A percentile compares a stretch with the other conserved stretches of the same genome.
These are phyloP conservation scores for Petrocephalus schoutedeni DNA, from an alignment of 2,797 vertebrate genomes.

Conservation along the genomic window DNA sequence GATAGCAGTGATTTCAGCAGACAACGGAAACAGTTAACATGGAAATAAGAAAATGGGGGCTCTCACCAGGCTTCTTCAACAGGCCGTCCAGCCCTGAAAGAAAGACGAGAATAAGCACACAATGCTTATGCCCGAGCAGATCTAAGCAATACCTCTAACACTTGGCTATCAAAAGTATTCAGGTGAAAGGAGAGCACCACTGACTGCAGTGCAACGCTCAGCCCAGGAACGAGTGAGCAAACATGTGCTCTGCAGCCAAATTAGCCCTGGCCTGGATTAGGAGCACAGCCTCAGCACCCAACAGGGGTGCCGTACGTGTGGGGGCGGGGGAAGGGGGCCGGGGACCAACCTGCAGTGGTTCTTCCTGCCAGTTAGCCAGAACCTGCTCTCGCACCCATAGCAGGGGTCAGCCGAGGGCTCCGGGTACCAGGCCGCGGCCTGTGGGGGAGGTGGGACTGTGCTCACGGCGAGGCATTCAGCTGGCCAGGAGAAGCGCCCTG, in stretches of 20 bases:
- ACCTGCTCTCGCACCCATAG: constrained; percentile 87
- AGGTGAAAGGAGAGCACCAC: not conserved
- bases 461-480: not conserved
- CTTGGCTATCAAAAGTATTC: no score
- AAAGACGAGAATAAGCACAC: constrained; percentile 9
- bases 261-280: not conserved
- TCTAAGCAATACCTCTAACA: not conserved
- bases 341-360: constrained; percentile 88
- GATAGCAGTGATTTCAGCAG: not conserved
- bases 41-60: constrained; percentile 30
- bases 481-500: not conserved
- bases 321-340: not conserved
- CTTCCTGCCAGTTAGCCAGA: constrained; percentile 90
- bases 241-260: not conserved
- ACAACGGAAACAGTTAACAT: not conserved
- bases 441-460: not conserved
- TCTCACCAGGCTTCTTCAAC: constrained; percentile 94
- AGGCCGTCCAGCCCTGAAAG: constrained; percentile 84
- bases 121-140: not conserved
- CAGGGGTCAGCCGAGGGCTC: constrained; percentile 92
- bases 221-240: not conserved
- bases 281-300: not conserved
- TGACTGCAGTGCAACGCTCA: not conserved
- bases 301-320: not conserved
- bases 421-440: constrained; percentile 95